Evolutionary conservation across 2,113 vertebrate genomes (phyloP).

Genomic region (Melozone crissalis): DNA sequence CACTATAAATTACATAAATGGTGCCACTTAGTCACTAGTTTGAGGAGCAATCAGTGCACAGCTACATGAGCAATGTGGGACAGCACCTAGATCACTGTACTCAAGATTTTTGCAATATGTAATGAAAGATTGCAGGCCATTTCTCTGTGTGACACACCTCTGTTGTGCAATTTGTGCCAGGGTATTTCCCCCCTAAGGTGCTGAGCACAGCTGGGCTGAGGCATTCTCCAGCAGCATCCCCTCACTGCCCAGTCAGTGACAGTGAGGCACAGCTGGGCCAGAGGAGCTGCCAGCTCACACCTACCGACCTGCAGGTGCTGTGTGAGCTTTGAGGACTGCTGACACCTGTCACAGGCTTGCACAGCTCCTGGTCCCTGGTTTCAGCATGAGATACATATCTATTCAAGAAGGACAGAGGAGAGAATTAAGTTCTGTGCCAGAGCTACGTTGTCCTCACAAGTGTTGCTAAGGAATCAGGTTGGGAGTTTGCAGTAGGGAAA

Average conservation of each 20-base stretch:
- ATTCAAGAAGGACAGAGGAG: not conserved
- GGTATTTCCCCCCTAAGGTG: not conserved
- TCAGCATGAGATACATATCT: not conserved
- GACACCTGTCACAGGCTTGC: not conserved
- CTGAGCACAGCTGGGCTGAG: fast-evolving
- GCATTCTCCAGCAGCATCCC: not conserved
- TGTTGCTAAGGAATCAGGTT: not conserved
- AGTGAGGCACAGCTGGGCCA: not conserved
- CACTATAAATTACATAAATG: not conserved
- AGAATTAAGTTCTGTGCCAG: not conserved
- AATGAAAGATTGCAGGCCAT: not conserved
- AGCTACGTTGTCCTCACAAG: not conserved
- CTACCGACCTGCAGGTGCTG: not conserved
- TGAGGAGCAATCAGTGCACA: not conserved
- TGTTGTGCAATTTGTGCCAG: not conserved
- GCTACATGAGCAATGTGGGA: not conserved
- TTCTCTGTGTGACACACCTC: not conserved
- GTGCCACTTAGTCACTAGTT: not conserved
- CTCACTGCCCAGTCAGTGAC: not conserved
- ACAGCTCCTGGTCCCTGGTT: not conserved
- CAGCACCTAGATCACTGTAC: not conserved
- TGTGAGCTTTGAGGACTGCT: not conserved
- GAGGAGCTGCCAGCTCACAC: not conserved
- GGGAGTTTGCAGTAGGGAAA: not conserved
- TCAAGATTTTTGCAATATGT: not conserved